These are phyloP conservation scores for Xylota sylvarum DNA, from an alignment of 2,888 invertebrate genomes.

Conservation along the genomic window DNA sequence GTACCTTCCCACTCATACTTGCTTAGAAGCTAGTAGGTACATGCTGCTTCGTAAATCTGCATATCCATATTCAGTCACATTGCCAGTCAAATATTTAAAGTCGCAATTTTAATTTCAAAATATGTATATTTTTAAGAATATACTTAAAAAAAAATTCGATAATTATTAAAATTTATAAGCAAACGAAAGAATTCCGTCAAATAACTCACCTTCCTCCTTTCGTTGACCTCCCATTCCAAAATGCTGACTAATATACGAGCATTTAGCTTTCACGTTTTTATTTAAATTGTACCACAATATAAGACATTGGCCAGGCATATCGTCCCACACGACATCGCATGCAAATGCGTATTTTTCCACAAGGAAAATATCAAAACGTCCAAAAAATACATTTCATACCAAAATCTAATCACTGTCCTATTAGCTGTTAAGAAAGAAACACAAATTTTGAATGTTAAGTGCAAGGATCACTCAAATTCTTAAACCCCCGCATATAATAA, in stretches of 20 bases:
- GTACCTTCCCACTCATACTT: too few species aligned
- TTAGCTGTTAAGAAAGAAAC: slow-evolving; percentile 5
- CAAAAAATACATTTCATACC: not conserved
- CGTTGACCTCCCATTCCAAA: slow-evolving; percentile 14
- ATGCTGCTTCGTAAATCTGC: too few species aligned
- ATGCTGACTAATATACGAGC: slow-evolving; percentile 15
- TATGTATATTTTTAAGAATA: not conserved
- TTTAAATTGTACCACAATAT: slow-evolving; percentile 13
- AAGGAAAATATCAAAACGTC: slow-evolving; percentile 16
- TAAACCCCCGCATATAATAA: not conserved
- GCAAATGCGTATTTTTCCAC: not conserved
- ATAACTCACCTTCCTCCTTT: slow-evolving; percentile 7
- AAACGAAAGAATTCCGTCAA: slow-evolving; percentile 2
- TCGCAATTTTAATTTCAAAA: not conserved
- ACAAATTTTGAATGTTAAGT: slow-evolving; percentile 54
- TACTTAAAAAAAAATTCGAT: not conserved
- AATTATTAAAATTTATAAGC: not conserved
- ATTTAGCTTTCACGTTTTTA: not conserved
- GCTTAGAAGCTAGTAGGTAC: too few species aligned
- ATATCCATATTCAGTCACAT: too few species aligned
- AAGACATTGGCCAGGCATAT: slow-evolving; percentile 25
- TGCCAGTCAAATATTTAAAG: too few species aligned
- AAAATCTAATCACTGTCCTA: not conserved
- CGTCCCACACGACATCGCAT: slow-evolving; percentile 18
- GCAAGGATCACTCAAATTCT: slow-evolving; percentile 38